A percentile compares a stretch with the other conserved stretches of the same genome.
phyloP scores from a whole-genome alignment of 2,797 vertebrate genomes.

The Tenualosa ilisha region DNA sequence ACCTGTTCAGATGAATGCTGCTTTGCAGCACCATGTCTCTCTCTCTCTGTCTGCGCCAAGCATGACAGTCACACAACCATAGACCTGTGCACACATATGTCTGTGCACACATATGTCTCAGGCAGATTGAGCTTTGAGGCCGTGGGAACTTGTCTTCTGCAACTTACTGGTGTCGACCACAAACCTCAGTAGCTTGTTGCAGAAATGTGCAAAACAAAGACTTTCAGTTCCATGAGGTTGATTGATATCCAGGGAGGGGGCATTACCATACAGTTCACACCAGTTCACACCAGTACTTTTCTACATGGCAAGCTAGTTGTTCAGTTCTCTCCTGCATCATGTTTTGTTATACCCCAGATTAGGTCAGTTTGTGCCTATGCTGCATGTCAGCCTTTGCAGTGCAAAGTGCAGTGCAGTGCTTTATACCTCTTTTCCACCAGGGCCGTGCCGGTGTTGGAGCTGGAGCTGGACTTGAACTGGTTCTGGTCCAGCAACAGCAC shows the following conservation, averaged over 20 bases:
- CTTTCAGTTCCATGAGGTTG: background rate
- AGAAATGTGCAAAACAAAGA: background rate
- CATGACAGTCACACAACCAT: background rate
- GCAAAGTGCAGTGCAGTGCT: background rate
- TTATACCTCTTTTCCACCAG: background rate
- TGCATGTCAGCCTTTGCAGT: background rate
- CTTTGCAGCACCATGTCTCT: background rate
- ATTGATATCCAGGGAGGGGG: background rate
- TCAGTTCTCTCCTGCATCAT: background rate
- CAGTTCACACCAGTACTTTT: background rate
- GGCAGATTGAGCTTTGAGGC: background rate
- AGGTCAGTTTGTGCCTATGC: background rate
- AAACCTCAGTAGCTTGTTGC: slow-evolving; percentile 9
- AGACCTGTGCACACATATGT: background rate
- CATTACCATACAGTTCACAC: background rate
- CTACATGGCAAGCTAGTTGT: background rate
- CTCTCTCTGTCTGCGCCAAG: background rate
- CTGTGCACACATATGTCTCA: background rate
- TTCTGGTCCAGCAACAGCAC: too few relatives aligned
- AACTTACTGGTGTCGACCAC: background rate
- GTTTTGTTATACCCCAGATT: background rate
- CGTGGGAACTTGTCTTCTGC: background rate
- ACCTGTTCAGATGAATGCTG: background rate
- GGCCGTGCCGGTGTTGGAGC: too few relatives aligned
- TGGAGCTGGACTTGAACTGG: too few relatives aligned